Conservation (phyloP, 1,140 invertebrate genomes). For the Drosophila ananassae region DNA sequence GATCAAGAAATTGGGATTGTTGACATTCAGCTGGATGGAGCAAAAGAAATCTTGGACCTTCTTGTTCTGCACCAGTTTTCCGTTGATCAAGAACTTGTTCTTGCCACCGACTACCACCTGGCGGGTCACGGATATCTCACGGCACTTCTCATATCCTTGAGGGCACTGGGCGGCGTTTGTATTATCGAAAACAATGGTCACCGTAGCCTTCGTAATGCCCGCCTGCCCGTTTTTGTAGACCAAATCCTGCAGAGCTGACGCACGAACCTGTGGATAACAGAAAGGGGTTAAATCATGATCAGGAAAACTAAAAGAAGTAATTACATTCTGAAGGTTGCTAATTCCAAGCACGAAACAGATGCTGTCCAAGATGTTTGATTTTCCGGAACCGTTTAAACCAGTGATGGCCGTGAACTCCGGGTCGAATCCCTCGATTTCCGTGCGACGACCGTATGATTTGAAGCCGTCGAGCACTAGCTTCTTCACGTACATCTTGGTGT, state of each 20-base stretch:
- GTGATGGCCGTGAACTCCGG: constrained; percentile 99
- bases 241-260: constrained; percentile 94
- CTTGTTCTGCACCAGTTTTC: constrained; percentile 94
- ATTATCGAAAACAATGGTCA: constrained; percentile 98
- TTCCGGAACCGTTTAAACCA: constrained; percentile 99
- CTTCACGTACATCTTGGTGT: constrained; percentile 95
- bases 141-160: constrained; percentile 95
- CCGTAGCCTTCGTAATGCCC: constrained; percentile 97
- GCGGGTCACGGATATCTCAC: constrained; percentile 97
- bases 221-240: constrained; percentile 99
- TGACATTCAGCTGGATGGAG: constrained; percentile 98
- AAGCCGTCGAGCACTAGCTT: constrained; percentile 98
- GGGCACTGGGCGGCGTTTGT: constrained; percentile 92
- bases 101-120: constrained; percentile 93
- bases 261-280: constrained; percentile 89
- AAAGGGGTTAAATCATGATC: background rate
- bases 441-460: constrained; percentile 98
- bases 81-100: constrained; percentile 98
- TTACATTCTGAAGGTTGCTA: constrained; percentile 95
- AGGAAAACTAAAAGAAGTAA: constrained; percentile 1
- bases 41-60: constrained; percentile 97
- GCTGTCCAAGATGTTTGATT: constrained; percentile 99
- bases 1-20: constrained; percentile 99
- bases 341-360: constrained; percentile 99
- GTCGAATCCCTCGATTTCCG: constrained; percentile 97